phyloP scores from a whole-genome alignment of 64 coral and sea anemone genomes.

The Acropora yongei region DNA sequence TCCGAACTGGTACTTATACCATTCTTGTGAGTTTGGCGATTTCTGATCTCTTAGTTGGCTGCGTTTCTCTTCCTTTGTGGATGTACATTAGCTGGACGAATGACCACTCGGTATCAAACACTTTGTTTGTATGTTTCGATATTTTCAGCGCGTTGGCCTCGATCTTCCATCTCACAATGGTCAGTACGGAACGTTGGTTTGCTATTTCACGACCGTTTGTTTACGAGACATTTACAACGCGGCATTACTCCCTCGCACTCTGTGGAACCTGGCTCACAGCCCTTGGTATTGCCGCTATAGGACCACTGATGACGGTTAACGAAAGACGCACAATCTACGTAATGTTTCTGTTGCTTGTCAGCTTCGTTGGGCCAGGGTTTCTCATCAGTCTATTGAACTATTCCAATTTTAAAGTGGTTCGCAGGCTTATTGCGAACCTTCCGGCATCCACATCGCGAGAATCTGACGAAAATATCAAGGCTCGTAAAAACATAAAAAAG shows the following conservation, averaged over 20 bases:
- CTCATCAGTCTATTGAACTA: constrained; percentile 56
- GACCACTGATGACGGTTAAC: constrained; percentile 4
- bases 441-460: not conserved
- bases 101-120: not conserved
- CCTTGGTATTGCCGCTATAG: constrained; percentile 20
- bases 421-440: constrained; percentile 14
- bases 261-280: constrained; percentile 39
- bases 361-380: constrained; percentile 39
- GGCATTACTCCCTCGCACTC: constrained; percentile 32
- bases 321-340: constrained; percentile 27
- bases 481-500: constrained; percentile 40
- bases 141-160: constrained; percentile 76
- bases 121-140: constrained; percentile 44
- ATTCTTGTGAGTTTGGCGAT: constrained; percentile 60
- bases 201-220: constrained; percentile 64
- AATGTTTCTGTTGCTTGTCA: constrained; percentile 26
- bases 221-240: constrained; percentile 35
- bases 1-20: constrained; percentile 57
- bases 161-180: constrained; percentile 61
- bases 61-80: constrained; percentile 42
- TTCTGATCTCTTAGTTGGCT: constrained; percentile 53
- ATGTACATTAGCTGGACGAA: constrained; percentile 11
- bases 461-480: not conserved
- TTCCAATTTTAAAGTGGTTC: constrained; percentile 65
- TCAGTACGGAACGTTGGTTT: constrained; percentile 58